These are phyloP conservation scores for Vesta saturnalis DNA, from an alignment of 2,888 invertebrate genomes.

Conservation along the genomic window DNA sequence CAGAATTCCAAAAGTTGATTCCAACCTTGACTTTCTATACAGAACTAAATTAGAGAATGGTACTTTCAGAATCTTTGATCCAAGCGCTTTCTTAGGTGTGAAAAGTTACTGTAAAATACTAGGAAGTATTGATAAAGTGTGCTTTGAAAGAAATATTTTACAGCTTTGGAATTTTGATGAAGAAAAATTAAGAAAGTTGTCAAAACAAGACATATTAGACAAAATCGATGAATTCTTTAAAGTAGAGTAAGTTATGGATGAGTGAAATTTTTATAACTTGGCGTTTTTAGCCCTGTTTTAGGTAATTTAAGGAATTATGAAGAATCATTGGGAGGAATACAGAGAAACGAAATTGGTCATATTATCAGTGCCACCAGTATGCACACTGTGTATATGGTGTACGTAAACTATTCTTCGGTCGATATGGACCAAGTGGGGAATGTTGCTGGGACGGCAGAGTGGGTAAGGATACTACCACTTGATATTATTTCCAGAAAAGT, in stretches of 20 bases:
- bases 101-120: slow-evolving; percentile 73
- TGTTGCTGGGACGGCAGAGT: slow-evolving; percentile 78
- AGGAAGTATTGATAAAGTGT: slow-evolving; percentile 69
- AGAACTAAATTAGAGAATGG: slow-evolving; percentile 19
- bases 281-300: slow-evolving; percentile 68
- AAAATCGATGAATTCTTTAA: slow-evolving; percentile 69
- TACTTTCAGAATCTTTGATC: slow-evolving; percentile 59
- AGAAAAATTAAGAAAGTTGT: slow-evolving; percentile 64
- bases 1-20: slow-evolving; percentile 44
- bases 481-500: too few species aligned
- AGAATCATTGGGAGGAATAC: slow-evolving; percentile 70
- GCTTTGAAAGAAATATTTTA: slow-evolving; percentile 72
- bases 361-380: slow-evolving; percentile 73
- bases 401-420: slow-evolving; percentile 74
- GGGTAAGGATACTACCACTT: too few species aligned
- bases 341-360: slow-evolving; percentile 68
- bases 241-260: slow-evolving; percentile 57
- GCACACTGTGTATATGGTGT: slow-evolving; percentile 71
- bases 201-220: slow-evolving; percentile 70
- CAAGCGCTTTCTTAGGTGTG: slow-evolving; percentile 67
- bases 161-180: slow-evolving; percentile 76
- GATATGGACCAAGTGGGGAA: slow-evolving; percentile 75
- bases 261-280: background rate
- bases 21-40: slow-evolving; percentile 28
- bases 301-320: slow-evolving; percentile 74